These are phyloP conservation scores for Phyllotis vaccarum DNA, from an alignment of 2,797 vertebrate genomes.

Conservation along the genomic window DNA sequence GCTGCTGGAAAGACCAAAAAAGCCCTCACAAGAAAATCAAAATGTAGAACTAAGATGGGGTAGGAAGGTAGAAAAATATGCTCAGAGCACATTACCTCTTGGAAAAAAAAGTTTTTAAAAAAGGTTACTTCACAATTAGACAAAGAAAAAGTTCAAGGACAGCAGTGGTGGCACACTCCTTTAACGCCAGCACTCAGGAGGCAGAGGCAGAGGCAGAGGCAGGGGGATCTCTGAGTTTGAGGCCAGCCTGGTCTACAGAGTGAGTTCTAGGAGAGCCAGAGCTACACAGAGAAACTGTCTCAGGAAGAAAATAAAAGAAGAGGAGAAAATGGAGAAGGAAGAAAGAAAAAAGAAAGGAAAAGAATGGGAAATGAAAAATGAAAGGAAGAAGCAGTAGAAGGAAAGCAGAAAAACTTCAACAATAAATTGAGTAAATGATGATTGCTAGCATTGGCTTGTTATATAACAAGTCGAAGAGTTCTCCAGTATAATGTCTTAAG, in stretches of 20 bases:
- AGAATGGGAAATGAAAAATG: no score
- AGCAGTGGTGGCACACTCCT: background rate
- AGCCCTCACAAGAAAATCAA: background rate
- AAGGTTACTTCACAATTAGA: background rate
- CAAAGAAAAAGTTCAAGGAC: background rate
- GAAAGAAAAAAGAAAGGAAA: background rate
- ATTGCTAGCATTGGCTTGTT: background rate
- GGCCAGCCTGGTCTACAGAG: background rate
- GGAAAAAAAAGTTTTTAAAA: background rate
- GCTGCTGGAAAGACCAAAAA: background rate
- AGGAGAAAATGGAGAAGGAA: background rate
- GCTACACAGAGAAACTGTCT: background rate
- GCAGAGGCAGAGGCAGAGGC: background rate
- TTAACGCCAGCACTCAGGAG: background rate
- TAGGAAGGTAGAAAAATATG: background rate
- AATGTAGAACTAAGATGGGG: slow-evolving; percentile 45
- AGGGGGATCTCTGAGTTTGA: background rate
- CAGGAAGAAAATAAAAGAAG: background rate
- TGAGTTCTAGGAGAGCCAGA: no score
- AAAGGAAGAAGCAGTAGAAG: no score
- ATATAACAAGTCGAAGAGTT: background rate
- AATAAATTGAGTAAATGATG: background rate
- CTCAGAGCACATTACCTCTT: background rate
- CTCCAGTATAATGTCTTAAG: slow-evolving; percentile 3
- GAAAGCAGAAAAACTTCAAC: background rate